Conservation (phyloP, 2,888 invertebrate species). For the Acronicta psi region DNA sequence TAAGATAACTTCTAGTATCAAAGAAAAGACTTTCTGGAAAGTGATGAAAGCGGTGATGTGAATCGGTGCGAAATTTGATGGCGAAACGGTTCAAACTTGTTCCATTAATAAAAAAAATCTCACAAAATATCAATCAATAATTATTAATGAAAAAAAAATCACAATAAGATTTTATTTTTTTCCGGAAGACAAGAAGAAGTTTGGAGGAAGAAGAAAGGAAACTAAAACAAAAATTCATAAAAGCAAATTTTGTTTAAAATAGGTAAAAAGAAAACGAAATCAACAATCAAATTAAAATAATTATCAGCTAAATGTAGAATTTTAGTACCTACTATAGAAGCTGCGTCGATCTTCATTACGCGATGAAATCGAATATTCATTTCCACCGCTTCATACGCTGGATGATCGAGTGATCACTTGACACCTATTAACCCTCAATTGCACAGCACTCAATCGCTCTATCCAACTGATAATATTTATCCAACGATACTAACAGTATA, state of each 20-base stretch:
- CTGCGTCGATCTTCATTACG: conserved; percentile 29
- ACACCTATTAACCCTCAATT: conserved; percentile 47
- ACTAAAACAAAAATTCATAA: no score
- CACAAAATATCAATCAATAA: not conserved
- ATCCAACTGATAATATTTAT: conserved; percentile 9
- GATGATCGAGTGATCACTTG: conserved; percentile 46
- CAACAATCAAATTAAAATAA: no score
- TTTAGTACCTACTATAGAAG: not conserved
- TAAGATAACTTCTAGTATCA: conserved; percentile 24
- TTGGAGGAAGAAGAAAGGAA: no score
- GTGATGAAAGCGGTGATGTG: no score
- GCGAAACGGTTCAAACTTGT: not conserved
- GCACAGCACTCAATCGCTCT: conserved; percentile 14
- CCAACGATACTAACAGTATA: not conserved
- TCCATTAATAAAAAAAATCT: not conserved
- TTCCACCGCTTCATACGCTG: conserved; percentile 25
- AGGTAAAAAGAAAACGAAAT: no score
- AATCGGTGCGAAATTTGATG: not conserved
- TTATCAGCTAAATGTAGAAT: no score
- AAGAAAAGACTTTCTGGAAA: not conserved
- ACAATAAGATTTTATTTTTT: no score
- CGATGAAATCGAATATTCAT: conserved; percentile 41
- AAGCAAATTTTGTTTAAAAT: no score
- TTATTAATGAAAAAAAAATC: not conserved
- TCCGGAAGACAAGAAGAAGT: no score